phyloP scores from a whole-genome alignment of 2,797 vertebrate species.

The Ctenopoma kingsleyae region DNA sequence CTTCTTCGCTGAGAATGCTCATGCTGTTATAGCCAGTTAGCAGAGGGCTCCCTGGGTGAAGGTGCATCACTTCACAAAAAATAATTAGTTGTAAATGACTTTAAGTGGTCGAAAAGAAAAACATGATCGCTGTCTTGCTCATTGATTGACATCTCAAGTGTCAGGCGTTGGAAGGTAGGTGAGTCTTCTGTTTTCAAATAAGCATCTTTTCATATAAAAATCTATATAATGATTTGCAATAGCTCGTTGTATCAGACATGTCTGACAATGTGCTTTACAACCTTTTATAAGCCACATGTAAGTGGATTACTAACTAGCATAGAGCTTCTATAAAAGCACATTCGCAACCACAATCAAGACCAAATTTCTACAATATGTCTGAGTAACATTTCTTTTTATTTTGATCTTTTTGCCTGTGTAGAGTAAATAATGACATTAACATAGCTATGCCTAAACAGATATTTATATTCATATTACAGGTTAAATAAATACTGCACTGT shows the following conservation, averaged over 20 bases:
- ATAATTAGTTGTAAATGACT: conserved; percentile 5
- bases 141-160: background rate
- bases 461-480: background rate
- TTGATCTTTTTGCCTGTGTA: background rate
- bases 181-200: conserved; percentile 21
- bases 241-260: conserved; percentile 51
- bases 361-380: conserved; percentile 20
- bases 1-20: conserved; percentile 14
- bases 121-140: background rate
- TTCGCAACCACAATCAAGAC: conserved; percentile 3
- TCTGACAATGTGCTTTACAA: conserved; percentile 43
- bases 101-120: background rate
- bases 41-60: background rate
- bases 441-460: background rate
- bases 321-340: conserved; percentile 46
- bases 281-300: conserved; percentile 47
- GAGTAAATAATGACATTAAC: conserved; percentile 13
- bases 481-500: background rate
- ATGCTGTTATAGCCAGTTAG: background rate
- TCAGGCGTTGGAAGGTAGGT: conserved; percentile 23
- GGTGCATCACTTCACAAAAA: background rate
- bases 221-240: conserved; percentile 55
- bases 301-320: conserved; percentile 58
- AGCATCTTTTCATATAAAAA: conserved; percentile 43
- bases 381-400: background rate